These are phyloP conservation scores for Xestia sexstrigata DNA, from an alignment of 2,888 invertebrate species.

Conservation along the genomic window DNA sequence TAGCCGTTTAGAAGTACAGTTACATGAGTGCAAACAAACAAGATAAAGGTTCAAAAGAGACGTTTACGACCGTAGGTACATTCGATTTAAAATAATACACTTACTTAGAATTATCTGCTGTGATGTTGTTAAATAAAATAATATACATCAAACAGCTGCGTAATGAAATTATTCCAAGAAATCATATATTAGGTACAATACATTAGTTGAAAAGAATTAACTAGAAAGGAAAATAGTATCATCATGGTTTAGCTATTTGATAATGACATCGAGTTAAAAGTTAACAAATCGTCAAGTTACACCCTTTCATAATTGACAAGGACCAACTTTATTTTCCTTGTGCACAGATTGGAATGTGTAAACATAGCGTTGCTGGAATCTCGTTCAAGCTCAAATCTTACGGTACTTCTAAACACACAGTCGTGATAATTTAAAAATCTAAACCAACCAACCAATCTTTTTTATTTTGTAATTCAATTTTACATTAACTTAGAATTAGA, in stretches of 20 bases:
- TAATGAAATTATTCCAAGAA: constrained; percentile 36
- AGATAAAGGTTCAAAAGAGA: constrained; percentile 79
- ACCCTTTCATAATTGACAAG: not conserved
- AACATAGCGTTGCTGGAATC: constrained; percentile 1
- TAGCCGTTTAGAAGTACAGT: constrained; percentile 73
- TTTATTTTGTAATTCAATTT: too few species aligned
- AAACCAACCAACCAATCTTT: not conserved
- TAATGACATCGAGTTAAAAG: constrained; percentile 14
- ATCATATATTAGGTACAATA: constrained; percentile 16
- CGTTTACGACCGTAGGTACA: constrained; percentile 59
- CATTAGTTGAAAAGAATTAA: constrained; percentile 35
- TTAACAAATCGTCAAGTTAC: constrained; percentile 1
- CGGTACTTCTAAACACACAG: not conserved
- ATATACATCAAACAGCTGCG: constrained; percentile 34
- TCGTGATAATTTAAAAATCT: constrained; percentile 7
- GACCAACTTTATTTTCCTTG: not conserved
- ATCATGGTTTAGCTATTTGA: constrained; percentile 44
- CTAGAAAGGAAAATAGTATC: constrained; percentile 23
- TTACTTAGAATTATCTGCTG: constrained; percentile 49
- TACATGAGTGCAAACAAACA: constrained; percentile 74
- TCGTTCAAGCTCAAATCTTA: not conserved
- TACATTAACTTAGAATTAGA: too few species aligned
- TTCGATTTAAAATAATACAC: constrained; percentile 66
- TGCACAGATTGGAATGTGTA: not conserved
- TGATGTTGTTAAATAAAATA: constrained; percentile 32